A percentile compares a stretch with the other conserved stretches of the same genome.
Evolutionary conservation across 2,888 invertebrate species (phyloP).

Genomic region (Polylopha cassiicola): DNA sequence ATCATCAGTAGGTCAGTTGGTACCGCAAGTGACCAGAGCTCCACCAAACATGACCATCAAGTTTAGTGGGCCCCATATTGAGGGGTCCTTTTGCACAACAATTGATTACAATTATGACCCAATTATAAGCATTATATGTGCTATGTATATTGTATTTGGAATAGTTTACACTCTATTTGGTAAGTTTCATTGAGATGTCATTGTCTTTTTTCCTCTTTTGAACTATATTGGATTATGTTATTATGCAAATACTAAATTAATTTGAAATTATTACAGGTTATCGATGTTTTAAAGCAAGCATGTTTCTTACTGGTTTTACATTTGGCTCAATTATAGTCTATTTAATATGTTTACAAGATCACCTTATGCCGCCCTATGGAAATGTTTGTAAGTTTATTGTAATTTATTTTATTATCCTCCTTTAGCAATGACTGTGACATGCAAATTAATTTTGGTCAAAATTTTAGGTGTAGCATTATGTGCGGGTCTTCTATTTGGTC

Average conservation of each 20-base stretch:
- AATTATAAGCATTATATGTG: constrained; percentile 80
- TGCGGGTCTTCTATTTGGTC: constrained; percentile 85
- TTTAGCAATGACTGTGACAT: not conserved
- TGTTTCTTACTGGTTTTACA: constrained; percentile 92
- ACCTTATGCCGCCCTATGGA: constrained; percentile 85
- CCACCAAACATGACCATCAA: constrained; percentile 64
- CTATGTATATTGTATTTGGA: constrained; percentile 87
- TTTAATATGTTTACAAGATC: constrained; percentile 87
- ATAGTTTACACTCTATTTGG: constrained; percentile 90
- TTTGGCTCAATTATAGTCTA: constrained; percentile 90
- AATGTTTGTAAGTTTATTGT: constrained; percentile 77
- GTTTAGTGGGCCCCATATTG: constrained; percentile 58
- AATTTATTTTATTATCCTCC: not conserved
- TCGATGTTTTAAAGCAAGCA: constrained; percentile 90
- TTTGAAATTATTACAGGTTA: constrained; percentile 85
- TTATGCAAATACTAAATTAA: constrained; percentile 4
- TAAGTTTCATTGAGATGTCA: constrained; percentile 58
- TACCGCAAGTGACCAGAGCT: constrained; percentile 69
- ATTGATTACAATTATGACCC: constrained; percentile 81
- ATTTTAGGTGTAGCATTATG: constrained; percentile 81
- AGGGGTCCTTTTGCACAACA: constrained; percentile 71
- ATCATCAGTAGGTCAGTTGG: constrained; percentile 74
- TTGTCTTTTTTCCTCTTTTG: constrained; percentile 2
- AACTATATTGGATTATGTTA: not conserved
- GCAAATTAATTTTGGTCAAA: constrained; percentile 1